Base-by-base conservation (phyloP, 2,113 vertebrate genomes). In the Alaudala cheleensis region DNA sequence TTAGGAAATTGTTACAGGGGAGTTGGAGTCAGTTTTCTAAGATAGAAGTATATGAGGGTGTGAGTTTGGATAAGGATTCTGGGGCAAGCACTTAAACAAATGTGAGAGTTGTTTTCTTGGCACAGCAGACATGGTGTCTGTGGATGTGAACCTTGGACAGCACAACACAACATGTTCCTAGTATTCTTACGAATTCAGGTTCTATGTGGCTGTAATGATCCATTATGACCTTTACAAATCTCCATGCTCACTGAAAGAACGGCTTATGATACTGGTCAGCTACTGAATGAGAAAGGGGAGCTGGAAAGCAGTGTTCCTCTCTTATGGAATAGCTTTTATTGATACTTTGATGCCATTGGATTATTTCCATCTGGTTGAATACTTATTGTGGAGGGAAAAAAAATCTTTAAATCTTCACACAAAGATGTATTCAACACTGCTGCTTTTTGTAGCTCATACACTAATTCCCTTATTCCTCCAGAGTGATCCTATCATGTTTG, bases 121-220 rank as follows among this genome's bases (percentile, higher is more conserved):
- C 60, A 34, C 15, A 31, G 34, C 61, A 76, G 53, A 26, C 26
- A 2, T 5, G 8, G 24, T 69, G 28, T 40, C 37, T 81, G 21
- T 53, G 71, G 58, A 12, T 34, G 39, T 60, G 83, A 66, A 29
- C 44, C 13, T 64, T 60, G 65, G 64, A 34, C 18, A 58, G 24
- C 4, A 22, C 60, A 50, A 1, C 10, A 3, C 5, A 37, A 2
- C 12, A 2, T n/a, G 18, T 42, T 73, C 51, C n/a, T 72, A 56
- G 22, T 2, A 1, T 71, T 78, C 20, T 23, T 40, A 0, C 0
- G 0, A 53, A 50, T 61, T 66, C 76, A 54, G 44, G 49, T 60
- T 49, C 65, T 57, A 12, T 28, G 33, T 76, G 58, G 6, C 24
- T 81, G 24, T 44, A 67, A 47, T 25, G 57, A 54, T 65, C 16